These are phyloP conservation scores for Drosophila nigromelanica DNA, from an alignment of 1,140 invertebrate genomes.

Conservation along the genomic window DNA sequence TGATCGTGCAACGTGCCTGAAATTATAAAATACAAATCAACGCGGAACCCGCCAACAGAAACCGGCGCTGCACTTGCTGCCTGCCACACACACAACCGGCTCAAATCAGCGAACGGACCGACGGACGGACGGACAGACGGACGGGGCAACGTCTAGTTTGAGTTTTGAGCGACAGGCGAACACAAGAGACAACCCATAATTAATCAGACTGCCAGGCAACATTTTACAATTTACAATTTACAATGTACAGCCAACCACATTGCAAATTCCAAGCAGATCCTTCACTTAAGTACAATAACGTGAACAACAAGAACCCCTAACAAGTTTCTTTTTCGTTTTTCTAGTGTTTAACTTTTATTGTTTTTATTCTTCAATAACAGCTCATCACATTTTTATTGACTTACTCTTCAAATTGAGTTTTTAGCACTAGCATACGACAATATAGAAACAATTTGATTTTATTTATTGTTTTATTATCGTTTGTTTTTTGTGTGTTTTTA, in stretches of 20 bases:
- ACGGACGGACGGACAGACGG: background rate
- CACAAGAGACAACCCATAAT: slow-evolving; percentile 75
- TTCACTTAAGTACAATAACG: slow-evolving; percentile 33
- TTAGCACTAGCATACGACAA: background rate
- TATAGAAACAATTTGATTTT: slow-evolving; percentile 10
- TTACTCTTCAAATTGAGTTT: slow-evolving; percentile 15
- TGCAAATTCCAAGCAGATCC: slow-evolving; percentile 66
- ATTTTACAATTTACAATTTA: slow-evolving; percentile 46
- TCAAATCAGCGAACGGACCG: slow-evolving; percentile 16
- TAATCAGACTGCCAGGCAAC: slow-evolving; percentile 64
- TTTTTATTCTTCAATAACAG: background rate
- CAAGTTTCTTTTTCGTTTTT: slow-evolving; percentile 15
- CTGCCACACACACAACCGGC: slow-evolving; percentile 41
- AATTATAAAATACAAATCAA: slow-evolving; percentile 78
- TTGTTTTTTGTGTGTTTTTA: background rate
- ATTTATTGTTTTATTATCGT: background rate
- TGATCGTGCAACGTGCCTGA: slow-evolving; percentile 75
- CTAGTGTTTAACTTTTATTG: slow-evolving; percentile 3
- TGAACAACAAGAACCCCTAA: slow-evolving; percentile 12
- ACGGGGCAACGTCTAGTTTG: slow-evolving; percentile 56
- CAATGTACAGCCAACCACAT: slow-evolving; percentile 52
- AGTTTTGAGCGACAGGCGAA: slow-evolving; percentile 74
- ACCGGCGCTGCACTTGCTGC: slow-evolving; percentile 64
- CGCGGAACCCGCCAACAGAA: slow-evolving; percentile 58
- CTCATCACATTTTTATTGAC: background rate